Conservation (phyloP, 2,113 vertebrate genomes). For the Sciurus niger region DNA sequence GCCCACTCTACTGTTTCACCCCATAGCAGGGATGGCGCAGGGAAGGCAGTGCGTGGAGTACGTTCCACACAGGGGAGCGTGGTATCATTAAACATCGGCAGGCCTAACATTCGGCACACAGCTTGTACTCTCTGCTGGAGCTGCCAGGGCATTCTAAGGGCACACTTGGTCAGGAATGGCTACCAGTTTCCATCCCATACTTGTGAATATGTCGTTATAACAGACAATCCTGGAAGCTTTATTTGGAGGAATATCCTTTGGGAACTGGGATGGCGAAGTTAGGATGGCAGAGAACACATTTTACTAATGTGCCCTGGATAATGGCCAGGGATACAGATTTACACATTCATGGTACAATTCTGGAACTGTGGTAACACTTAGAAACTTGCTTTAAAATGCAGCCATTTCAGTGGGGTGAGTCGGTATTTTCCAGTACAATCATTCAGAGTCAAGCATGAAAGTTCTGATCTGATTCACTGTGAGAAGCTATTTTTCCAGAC, state of each 20-base stretch:
- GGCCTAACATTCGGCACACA: neutral
- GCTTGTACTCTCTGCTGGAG: too few relatives aligned
- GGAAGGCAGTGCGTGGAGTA: neutral
- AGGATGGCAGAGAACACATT: constrained; percentile 45
- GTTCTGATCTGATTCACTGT: too few relatives aligned
- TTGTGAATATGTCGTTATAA: neutral
- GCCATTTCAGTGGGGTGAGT: too few relatives aligned
- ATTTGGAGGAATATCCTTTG: constrained; percentile 62
- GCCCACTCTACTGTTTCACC: neutral
- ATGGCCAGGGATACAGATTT: constrained; percentile 36
- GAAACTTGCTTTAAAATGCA: constrained; percentile 72
- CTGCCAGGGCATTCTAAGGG: neutral
- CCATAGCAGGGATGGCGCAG: neutral
- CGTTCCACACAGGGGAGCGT: neutral
- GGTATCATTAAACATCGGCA: neutral
- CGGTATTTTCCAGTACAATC: too few relatives aligned
- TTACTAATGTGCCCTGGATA: neutral
- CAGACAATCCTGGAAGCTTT: constrained; percentile 49
- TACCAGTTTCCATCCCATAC: constrained; percentile 58
- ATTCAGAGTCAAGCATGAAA: too few relatives aligned
- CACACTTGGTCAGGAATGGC: neutral
- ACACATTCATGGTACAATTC: constrained; percentile 53
- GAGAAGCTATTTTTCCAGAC: too few relatives aligned
- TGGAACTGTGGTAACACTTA: constrained; percentile 22
- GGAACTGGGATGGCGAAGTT: constrained; percentile 14